Base-by-base conservation (phyloP, 2,113 vertebrate genomes). In the Nanorana parkeri region DNA sequence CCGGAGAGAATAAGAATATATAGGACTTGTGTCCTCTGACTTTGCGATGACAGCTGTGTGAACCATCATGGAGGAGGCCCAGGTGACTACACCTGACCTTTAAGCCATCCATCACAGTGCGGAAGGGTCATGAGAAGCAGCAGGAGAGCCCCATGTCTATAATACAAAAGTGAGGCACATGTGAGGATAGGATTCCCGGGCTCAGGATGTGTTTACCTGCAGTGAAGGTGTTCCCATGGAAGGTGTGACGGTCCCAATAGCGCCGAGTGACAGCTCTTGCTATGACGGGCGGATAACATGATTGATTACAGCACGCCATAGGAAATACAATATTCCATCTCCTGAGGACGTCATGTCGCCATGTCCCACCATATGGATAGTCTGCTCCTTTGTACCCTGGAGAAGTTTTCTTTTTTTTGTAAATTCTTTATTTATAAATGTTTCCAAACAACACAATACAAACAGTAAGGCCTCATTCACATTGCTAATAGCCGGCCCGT, bases 221-320 rank as follows among this genome's bases (percentile, higher is more conserved):
- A 47, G 75, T 56, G 17, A 51, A 52, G 66, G 41, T 23, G 67
- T 21, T 69, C 41, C 29, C 52, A 60, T 23, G 21, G 73, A 10
- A 63, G 58, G 66, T 7, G 63, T 68, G 54, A 24, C 65, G 55
- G 51, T 72, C 69, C 23, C 47, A 26, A 17, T 17, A 65, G 29
- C 26, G 17, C 28, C 13, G 23, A 74, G 23, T 74, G 61, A 56
- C 71, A 68, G 63, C 20, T 21, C 5, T 41, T 75, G 52, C 56
- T 82, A 75, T 82, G 80, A 82, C 63, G 52, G 20, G n/a, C 32
- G n/a, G 20, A 80, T 47, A 47, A 73, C 71, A 75, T 82, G 80
- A 82, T 82, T 36, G 28, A 82, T 82, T 17, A 67, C 63, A 32
- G 24, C 41, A 15, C 23, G 29, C 11, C 13, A 16, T n/a, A 26